Evolutionary conservation across 2,113 vertebrate species (phyloP).

Genomic region (Cynocephalus volans): DNA sequence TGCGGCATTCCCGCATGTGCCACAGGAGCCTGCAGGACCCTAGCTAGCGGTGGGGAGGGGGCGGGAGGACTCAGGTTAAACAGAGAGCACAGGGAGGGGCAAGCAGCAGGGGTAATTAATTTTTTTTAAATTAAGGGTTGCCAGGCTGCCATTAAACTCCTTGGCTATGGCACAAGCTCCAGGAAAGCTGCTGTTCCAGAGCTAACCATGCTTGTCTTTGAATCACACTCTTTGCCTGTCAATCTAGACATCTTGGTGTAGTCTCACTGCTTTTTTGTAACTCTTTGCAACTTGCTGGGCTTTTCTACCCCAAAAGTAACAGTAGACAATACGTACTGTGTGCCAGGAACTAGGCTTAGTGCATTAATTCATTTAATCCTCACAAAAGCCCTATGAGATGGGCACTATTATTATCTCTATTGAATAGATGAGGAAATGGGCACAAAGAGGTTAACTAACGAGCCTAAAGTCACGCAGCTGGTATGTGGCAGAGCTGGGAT

Average conservation of each 20-base stretch:
- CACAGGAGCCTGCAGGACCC: constrained; percentile 49
- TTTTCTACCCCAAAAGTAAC: background rate
- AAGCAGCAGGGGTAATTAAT: constrained; percentile 75
- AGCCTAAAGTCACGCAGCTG: background rate
- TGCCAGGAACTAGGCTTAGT: background rate
- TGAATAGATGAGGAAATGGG: background rate
- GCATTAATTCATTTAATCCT: background rate
- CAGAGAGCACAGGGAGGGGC: background rate
- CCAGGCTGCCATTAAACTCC: constrained; percentile 64
- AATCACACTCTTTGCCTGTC: constrained; percentile 62
- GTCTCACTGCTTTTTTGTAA: background rate
- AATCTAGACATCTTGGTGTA: constrained; percentile 56
- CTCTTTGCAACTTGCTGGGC: background rate
- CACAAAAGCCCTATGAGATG: background rate
- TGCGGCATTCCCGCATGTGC: background rate
- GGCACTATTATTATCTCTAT: too few relatives aligned
- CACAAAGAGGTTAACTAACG: background rate
- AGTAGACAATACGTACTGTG: accelerated
- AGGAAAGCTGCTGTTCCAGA: constrained; percentile 81
- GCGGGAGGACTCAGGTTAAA: background rate
- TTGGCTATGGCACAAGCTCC: constrained; percentile 44
- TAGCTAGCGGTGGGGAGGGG: constrained; percentile 43
- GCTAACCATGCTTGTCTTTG: constrained; percentile 75
- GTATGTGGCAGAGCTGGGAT: background rate
- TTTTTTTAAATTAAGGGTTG: constrained; percentile 69